phyloP scores from a whole-genome alignment of 2,797 vertebrate genomes.

The Discoglossus pictus region DNA sequence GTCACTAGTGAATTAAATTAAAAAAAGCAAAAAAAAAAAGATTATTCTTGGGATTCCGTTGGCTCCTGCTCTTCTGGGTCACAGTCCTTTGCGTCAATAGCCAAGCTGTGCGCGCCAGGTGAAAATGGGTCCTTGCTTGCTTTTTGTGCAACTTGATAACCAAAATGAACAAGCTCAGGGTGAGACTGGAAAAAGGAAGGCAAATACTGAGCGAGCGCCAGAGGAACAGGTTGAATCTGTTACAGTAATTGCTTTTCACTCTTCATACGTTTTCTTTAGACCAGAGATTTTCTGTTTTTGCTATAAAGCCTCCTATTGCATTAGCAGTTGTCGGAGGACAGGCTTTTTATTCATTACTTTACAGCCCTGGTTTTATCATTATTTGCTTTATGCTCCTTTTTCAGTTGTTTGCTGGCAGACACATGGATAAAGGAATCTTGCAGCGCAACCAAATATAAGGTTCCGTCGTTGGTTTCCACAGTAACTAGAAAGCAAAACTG shows the following conservation, averaged over 20 bases:
- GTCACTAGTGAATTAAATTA: too few relatives aligned
- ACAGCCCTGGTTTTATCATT: constrained; percentile 47
- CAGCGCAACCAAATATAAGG: constrained; percentile 52
- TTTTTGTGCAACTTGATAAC: not conserved
- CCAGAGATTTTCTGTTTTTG: constrained; percentile 57
- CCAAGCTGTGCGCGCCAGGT: too few relatives aligned
- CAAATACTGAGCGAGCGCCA: not conserved
- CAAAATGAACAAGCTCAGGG: not conserved
- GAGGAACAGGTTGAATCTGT: constrained; percentile 20
- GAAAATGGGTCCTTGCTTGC: not conserved
- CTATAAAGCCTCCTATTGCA: constrained; percentile 61
- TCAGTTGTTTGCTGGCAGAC: constrained; percentile 46
- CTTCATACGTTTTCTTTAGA: not conserved
- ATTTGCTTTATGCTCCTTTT: constrained; percentile 41
- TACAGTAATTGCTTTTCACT: constrained; percentile 3
- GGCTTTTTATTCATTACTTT: constrained; percentile 62
- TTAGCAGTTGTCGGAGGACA: constrained; percentile 57
- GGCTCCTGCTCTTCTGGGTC: too few relatives aligned
- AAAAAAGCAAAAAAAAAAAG: too few relatives aligned
- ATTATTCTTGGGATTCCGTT: too few relatives aligned
- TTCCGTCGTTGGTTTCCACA: constrained; percentile 58
- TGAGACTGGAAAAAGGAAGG: not conserved
- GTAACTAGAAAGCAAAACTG: constrained; percentile 61
- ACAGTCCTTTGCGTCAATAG: too few relatives aligned
- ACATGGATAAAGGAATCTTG: constrained; percentile 54